Evolutionary conservation across 2,113 vertebrate genomes (phyloP), one percentile per base, ranked within the genome.

Genomic region (Poeciliopsis turrubarensis): DNA sequence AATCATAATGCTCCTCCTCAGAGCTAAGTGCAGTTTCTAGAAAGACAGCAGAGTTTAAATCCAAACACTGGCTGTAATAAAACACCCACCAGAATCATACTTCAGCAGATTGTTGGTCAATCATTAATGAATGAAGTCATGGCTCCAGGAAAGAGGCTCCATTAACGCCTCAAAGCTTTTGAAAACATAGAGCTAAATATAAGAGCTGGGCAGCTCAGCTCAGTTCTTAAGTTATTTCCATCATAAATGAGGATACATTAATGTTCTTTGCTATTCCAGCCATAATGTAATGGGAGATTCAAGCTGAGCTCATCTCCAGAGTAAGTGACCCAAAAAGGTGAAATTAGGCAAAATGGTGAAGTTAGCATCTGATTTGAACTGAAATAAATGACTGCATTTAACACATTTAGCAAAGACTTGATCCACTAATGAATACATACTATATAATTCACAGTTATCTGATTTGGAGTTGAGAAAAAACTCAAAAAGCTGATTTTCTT

Each of bases 51-150:
- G 26, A 60, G 60, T 71, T 73, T 63, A 34, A 34, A 51, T 76
- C 17, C 17, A 15, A 26, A 14, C 26, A 61, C 30, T 8, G 19
- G 54, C 26, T 4, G 25, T 51, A 26, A 78, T 71, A 41, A 80
- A 30, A 71, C 25, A 9, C 9, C 69, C 31, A 25, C 26, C 65
- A 78, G 47, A 70, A 70, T 80, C 78, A 69, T n/a, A 51, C 44
- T 51, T 63, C 15, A 83, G 78, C 92, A 92, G 89, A 90, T 86
- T 93, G 90, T 29, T 75, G 60, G 77, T 94, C 77, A 94, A 94
- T 93, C 78, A 94, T 93, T 93, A 78, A 94, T 91, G 89, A 80
- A 89, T 81, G 75, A 80, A 80, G 84, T 82, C 81, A 84, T 44
- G 89, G 72, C 83, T 75, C 41, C 69, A 69, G 84, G 79, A 83